Evolutionary conservation across 92 coral and sea anemone species (phyloP), one percentile per base, ranked within the genome.

Genomic region (Blastomussa wellsi): DNA sequence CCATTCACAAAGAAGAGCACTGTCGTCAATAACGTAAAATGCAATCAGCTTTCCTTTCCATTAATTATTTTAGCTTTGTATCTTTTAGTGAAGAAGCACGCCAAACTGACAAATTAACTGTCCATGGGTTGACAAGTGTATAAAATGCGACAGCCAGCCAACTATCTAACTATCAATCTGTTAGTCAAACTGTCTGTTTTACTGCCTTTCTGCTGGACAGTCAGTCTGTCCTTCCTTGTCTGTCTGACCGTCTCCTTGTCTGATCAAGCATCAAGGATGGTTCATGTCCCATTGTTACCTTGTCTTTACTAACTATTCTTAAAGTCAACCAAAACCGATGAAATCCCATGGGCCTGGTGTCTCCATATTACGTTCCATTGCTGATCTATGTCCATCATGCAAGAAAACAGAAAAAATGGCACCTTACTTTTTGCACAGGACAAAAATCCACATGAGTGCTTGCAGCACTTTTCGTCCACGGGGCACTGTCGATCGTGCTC

Each of bases 401-500:
- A 51, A 51, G 57, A 22, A 51, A 24, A 62, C 33, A 62, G 35
- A 62, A 26, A n/a, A 35, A 26, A 9, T 26, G 68, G 1, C 32
- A 3, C 20, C 81, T 77, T 52, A 77, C 81, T 36, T 20, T 33
- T 60, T 8, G 81, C 10, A 38, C 81, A 77, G 12, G 57, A 55
- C 66, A 55, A 22, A 59, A 77, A 77, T 35, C 93, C 87, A 69
- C 85, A 85, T 1, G 88, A 41, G 48, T 88, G 91, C 49, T 76
- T 82, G 76, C 96, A 93, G 79, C 96, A 93, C 77, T 87, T 90
- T 83, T 86, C 83, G 28, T 68, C 33, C 16, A 88, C 96, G 36
- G 87, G 76, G 44, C 96, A 93, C 64, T 93, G 90, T 66, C 77
- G 79, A 74, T 93, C 88, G 24, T 83, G 80, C 32, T 74, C 75